Evolutionary conservation across 35 echinoderm and acorn worm genomes (phyloP).

Genomic region (Heliocidaris erythrogramma): DNA sequence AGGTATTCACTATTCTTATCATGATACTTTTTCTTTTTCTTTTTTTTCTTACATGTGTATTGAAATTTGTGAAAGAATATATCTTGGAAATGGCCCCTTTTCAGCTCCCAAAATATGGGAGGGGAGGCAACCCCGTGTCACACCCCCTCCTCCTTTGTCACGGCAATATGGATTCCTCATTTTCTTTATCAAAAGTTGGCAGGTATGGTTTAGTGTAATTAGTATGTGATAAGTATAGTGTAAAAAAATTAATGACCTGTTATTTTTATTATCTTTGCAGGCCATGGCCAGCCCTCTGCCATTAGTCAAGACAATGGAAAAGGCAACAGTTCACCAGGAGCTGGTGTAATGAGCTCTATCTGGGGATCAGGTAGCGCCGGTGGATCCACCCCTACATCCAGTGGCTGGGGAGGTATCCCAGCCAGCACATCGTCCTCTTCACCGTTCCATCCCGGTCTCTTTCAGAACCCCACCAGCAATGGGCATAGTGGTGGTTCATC

Average conservation of each 20-base stretch:
- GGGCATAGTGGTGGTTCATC: slow-evolving; percentile 34
- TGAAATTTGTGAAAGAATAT: too few relatives aligned
- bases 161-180: too few relatives aligned
- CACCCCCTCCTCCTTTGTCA: too few relatives aligned
- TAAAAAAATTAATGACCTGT: background rate
- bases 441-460: slow-evolving; percentile 32
- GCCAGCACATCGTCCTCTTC: slow-evolving; percentile 4
- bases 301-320: slow-evolving; percentile 26
- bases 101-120: too few relatives aligned
- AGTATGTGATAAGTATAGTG: too few relatives aligned
- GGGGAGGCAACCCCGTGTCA: too few relatives aligned
- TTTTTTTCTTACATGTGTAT: too few relatives aligned
- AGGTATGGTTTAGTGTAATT: too few relatives aligned
- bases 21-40: too few relatives aligned
- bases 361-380: slow-evolving; percentile 16
- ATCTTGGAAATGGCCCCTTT: too few relatives aligned
- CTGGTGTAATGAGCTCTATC: slow-evolving; percentile 34
- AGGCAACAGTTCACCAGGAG: slow-evolving; percentile 25
- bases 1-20: too few relatives aligned
- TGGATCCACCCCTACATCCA: slow-evolving; percentile 38
- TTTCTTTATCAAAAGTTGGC: too few relatives aligned
- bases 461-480: slow-evolving; percentile 43
- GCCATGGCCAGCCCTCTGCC: slow-evolving; percentile 17
- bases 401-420: slow-evolving; percentile 23
- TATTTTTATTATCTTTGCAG: background rate